phyloP scores from a whole-genome alignment of 2,888 invertebrate species.

The Lithophane semibrunnea region DNA sequence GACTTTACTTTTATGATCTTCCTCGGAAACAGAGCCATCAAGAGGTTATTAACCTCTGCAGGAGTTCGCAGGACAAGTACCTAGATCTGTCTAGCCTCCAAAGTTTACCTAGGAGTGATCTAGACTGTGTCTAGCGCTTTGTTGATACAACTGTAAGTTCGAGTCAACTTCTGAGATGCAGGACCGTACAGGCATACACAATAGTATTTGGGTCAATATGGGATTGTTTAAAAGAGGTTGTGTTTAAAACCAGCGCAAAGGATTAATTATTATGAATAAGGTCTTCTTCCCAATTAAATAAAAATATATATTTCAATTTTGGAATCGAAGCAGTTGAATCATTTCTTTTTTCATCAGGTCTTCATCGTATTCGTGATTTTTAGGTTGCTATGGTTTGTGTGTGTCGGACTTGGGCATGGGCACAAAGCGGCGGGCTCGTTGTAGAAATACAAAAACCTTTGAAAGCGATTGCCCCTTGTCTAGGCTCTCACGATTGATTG shows the following conservation, averaged over 20 bases:
- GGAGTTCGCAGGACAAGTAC: slow-evolving; percentile 3
- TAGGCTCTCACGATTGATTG: neutral
- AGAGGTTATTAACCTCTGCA: neutral
- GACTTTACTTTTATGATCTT: neutral
- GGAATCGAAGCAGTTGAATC: neutral
- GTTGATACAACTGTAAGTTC: slow-evolving; percentile 27
- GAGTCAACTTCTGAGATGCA: slow-evolving; percentile 13
- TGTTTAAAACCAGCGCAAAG: neutral
- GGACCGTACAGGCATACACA: neutral
- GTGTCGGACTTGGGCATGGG: too few relatives aligned
- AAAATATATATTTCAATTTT: too few relatives aligned
- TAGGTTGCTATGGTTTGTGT: neutral
- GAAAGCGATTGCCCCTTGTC: neutral
- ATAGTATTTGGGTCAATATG: neutral
- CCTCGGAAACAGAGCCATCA: neutral
- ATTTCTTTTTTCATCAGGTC: neutral
- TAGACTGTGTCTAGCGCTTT: slow-evolving; percentile 12
- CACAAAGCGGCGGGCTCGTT: neutral
- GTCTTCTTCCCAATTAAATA: neutral
- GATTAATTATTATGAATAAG: neutral
- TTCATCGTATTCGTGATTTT: neutral
- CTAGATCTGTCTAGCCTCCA: neutral
- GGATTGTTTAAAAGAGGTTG: neutral
- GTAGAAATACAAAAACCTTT: neutral
- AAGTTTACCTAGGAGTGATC: slow-evolving; percentile 33